Evolutionary conservation across 1,140 invertebrate genomes (phyloP).

Genomic region (Neodiprion lecontei): DNA sequence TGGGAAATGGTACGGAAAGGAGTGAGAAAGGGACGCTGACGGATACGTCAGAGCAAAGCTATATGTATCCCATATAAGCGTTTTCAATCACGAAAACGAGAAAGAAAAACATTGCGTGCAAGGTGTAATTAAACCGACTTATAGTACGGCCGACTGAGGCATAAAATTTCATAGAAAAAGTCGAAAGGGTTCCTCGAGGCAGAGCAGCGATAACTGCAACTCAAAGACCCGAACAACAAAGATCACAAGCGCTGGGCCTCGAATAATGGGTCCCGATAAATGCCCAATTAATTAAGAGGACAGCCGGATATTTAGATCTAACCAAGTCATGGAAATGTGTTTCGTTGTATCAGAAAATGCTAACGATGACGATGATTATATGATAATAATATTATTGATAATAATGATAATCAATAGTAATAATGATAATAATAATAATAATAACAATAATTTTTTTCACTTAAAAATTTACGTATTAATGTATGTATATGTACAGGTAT

Average conservation of each 20-base stretch:
- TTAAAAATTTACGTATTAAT: no score
- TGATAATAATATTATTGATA: no score
- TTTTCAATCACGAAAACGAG: not conserved
- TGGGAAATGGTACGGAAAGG: not conserved
- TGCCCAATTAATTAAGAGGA: not conserved
- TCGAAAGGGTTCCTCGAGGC: conserved; percentile 46
- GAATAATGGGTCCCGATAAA: not conserved
- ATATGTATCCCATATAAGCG: no score
- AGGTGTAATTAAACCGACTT: not conserved
- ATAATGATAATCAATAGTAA: no score
- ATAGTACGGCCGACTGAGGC: conserved; percentile 40
- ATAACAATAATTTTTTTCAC: no score
- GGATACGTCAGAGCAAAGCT: no score
- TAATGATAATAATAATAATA: no score
- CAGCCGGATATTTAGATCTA: not conserved
- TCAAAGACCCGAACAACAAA: conserved; percentile 50
- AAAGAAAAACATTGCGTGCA: not conserved
- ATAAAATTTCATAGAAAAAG: conserved; percentile 53
- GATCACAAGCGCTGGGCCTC: conserved; percentile 54
- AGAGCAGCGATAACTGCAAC: conserved; percentile 19
- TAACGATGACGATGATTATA: no score
- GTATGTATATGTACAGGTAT: not conserved
- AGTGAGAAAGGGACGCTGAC: not conserved
- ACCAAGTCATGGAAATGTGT: not conserved
- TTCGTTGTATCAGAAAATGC: not conserved